Evolutionary conservation across 2,888 invertebrate species (phyloP), one percentile per base, ranked within the genome.

Genomic region (Leptogaster cylindrica): DNA sequence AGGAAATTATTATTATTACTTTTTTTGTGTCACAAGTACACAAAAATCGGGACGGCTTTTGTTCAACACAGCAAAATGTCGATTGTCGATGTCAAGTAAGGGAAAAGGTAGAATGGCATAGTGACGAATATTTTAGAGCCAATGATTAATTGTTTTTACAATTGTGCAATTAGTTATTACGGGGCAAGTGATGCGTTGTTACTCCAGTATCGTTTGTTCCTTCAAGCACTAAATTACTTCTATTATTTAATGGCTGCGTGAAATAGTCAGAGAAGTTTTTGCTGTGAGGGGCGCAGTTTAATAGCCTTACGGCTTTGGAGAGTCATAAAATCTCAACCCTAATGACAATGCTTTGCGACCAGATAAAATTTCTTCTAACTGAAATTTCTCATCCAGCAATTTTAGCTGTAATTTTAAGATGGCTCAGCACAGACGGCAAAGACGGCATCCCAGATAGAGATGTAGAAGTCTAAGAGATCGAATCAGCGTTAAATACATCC

Each of bases 161-260:
- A 61, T 61, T 61, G 61, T 44, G 44, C 61, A 61, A 61, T 61
- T 61, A 61, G 44, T 61, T 28, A 61, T 44, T 61, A 61, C 16
- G 25, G 1, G 16, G 28, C 14, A 27, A 27, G 14, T 25, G 39
- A 27, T 5, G 23, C 18, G 20, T 27, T 27, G 2, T 33, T 8
- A 31, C 33, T n/a, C 33, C 33, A 8, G 2, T n/a, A 33, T n/a
- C n/a, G n/a, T n/a, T n/a, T n/a, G n/a, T n/a, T n/a, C n/a, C 2
- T 28, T 52, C n/a, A 8, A 28, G 16, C 16, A 52, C 7, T 23
- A 48, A 25, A 48, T 25, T 18, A 8, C 31, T 52, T 31, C 51
- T 16, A 52, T 16, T 52, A 52, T 52, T 52, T 52, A 52, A 52
- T 52, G 51, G 31, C 51, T 52, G 16, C 31, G 31, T 52, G 23